phyloP scores from a whole-genome alignment of 2,888 invertebrate genomes.

The Luperina testacea region DNA sequence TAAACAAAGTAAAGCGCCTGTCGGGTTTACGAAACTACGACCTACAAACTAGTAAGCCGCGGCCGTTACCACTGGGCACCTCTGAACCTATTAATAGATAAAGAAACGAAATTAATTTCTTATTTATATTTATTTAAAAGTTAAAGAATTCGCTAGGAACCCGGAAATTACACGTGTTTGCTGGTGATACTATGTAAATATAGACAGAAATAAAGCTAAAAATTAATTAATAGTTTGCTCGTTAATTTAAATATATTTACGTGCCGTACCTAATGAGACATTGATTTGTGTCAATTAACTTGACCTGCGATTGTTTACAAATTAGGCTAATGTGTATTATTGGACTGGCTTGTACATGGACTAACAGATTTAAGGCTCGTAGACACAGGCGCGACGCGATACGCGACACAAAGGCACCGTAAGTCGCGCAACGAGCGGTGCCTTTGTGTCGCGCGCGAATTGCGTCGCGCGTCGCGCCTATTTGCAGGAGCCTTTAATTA shows the following conservation, averaged over 20 bases:
- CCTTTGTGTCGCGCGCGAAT: too few species aligned
- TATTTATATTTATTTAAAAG: background rate
- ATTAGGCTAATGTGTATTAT: conserved; percentile 15
- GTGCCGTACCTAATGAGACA: background rate
- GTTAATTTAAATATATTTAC: background rate
- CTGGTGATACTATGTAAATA: background rate
- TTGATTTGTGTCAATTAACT: conserved; percentile 28
- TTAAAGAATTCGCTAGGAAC: background rate
- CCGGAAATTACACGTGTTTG: background rate
- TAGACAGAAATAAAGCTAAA: background rate
- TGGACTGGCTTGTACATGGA: background rate
- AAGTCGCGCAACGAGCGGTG: too few species aligned
- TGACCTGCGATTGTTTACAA: conserved; percentile 25
- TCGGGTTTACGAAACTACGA: too few species aligned
- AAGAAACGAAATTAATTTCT: background rate
- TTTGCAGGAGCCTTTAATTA: too few species aligned
- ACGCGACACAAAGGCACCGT: too few species aligned
- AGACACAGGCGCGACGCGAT: too few species aligned
- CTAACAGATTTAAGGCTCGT: conserved; percentile 2
- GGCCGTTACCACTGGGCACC: too few species aligned
- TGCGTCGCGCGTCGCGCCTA: too few species aligned
- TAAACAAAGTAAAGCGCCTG: too few species aligned
- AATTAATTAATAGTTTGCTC: conserved; percentile 5
- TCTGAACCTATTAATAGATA: too few species aligned
- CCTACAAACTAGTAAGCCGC: too few species aligned